Evolutionary conservation across 2,888 invertebrate genomes (phyloP).

Genomic region (Dione juno): DNA sequence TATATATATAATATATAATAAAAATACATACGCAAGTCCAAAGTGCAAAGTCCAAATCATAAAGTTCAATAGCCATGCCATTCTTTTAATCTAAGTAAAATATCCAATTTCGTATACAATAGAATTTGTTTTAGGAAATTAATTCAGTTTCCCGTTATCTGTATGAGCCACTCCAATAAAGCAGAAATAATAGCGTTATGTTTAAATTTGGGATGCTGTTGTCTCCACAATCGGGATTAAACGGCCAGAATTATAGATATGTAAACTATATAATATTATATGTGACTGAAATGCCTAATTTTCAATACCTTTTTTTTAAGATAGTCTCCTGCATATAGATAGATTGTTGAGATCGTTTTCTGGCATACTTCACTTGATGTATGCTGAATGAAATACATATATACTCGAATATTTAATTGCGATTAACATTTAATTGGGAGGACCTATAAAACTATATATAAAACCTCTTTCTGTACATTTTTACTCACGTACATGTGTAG

Average conservation of each 20-base stretch:
- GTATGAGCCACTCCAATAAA: conserved; percentile 34
- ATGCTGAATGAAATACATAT: no score
- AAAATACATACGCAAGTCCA: no score
- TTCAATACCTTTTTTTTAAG: no score
- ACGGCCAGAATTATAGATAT: conserved; percentile 11
- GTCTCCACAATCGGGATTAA: conserved; percentile 31
- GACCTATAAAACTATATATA: no score
- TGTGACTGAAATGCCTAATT: background rate
- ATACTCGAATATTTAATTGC: no score
- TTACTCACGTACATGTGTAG: no score
- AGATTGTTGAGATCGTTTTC: no score
- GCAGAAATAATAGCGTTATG: conserved; percentile 34
- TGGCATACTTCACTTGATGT: no score
- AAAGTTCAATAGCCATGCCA: conserved; percentile 4
- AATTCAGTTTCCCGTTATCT: conserved; percentile 36
- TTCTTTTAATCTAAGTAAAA: conserved; percentile 21
- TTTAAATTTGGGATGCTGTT: conserved; percentile 33
- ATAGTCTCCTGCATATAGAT: no score
- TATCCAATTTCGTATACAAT: conserved; percentile 15
- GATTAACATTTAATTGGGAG: no score
- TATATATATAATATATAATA: no score
- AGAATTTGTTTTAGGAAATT: conserved; percentile 28
- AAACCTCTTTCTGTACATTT: no score
- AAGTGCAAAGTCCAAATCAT: background rate
- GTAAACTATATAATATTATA: background rate